Base-by-base conservation (phyloP, 2,113 vertebrate species). In the Ochotona princeps region DNA sequence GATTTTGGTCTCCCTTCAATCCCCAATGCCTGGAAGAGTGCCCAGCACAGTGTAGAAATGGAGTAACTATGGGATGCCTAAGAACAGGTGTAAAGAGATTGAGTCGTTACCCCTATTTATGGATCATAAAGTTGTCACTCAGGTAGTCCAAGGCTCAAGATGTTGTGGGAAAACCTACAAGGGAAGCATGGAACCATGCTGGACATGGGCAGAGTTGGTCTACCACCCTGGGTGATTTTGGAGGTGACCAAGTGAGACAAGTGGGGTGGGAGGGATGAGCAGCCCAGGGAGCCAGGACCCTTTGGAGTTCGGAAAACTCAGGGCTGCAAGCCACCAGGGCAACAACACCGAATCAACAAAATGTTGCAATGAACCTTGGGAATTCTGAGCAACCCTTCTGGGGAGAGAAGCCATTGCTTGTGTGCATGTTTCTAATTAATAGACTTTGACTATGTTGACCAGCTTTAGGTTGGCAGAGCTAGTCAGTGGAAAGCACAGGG, bases 401-500 rank as follows among this genome's bases (percentile, higher is more conserved):
- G 14, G 21, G 12, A n/a, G 35, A 49, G 63, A 83, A 32, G 38
- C 2, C 51, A 20, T 38, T 44, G 38, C 76, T 21, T 72, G 32
- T 38, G 20, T 38, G 32, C 38, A 21, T 72, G 6, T 57, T 32
- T 83, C 61, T 2, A 69, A 70, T 73, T 72, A 47, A 51, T 57
- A 65, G 84, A 28, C 20, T 38, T 78, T 35, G 12, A 32, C 35
- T 81, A 47, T 85, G 88, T 30, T 35, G 23, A 67, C 30, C 28
- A 61, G 26, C 74, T 66, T 91, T 70, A 51, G 67, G 7, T 57
- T 90, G 83, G 66, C 44, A 89, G 75, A 72, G 87, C 20, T 76
- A 49, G 17, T 69, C 25, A 76, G 2, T 67, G 17, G 15, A 65
- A 74, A 91, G 32, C 47, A 69, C 78, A 78, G 13, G 38, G 84